phyloP scores from a whole-genome alignment of 2,113 vertebrate species.

The Tapirus terrestris region DNA sequence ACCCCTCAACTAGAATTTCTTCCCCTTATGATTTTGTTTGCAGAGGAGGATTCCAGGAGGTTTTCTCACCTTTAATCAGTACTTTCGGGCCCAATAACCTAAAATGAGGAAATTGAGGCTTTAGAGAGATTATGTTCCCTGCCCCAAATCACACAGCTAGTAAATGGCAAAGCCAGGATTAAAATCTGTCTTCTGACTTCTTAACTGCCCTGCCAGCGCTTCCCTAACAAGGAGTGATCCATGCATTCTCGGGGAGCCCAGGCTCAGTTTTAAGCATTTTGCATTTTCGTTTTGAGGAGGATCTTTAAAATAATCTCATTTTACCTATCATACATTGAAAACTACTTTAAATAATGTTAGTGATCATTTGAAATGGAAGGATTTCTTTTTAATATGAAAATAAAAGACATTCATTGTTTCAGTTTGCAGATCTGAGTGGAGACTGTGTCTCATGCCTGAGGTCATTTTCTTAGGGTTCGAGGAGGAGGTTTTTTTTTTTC shows the following conservation, averaged over 20 bases:
- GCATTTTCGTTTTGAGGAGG: neutral
- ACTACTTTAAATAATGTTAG: neutral
- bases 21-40: neutral
- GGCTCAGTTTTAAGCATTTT: neutral
- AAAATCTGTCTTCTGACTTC: neutral
- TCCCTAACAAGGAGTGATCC: neutral
- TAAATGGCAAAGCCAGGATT: constrained; percentile 3
- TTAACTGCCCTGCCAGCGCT: neutral
- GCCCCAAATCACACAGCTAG: constrained; percentile 24
- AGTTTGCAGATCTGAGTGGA: neutral
- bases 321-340: neutral
- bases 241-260: neutral
- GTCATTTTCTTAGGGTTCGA: constrained; percentile 27
- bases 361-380: neutral
- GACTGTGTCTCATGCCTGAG: neutral
- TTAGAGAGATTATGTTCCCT: neutral
- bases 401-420: neutral
- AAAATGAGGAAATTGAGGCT: constrained; percentile 47
- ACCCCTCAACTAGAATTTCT: neutral
- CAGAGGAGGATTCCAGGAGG: neutral
- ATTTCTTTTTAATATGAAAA: constrained; percentile 17
- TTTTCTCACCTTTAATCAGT: constrained; percentile 50
- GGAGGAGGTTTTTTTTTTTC: neutral
- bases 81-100: neutral
- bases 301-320: constrained; percentile 43